These are phyloP conservation scores for Sceloporus tristichus DNA, from an alignment of 2,113 vertebrate genomes.

Conservation along the genomic window DNA sequence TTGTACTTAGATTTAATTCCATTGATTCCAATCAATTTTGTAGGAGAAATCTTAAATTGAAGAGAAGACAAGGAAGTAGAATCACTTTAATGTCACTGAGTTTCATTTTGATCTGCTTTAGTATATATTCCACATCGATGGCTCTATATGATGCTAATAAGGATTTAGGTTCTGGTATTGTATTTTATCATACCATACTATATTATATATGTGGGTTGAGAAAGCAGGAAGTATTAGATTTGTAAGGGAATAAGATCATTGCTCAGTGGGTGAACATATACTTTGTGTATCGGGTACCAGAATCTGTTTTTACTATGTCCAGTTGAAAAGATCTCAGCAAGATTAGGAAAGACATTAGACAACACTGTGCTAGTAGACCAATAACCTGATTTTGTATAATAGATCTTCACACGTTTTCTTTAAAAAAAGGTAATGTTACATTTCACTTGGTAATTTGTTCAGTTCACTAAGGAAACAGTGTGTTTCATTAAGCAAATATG, in stretches of 20 bases:
- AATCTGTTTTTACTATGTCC: not conserved
- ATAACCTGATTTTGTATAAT: slow-evolving; percentile 31
- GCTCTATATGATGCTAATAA: no score
- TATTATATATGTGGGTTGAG: no score
- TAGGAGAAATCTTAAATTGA: not conserved
- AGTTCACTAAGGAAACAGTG: slow-evolving; percentile 37
- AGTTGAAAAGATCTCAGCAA: not conserved
- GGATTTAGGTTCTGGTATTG: no score
- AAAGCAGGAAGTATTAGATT: not conserved
- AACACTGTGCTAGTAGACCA: not conserved
- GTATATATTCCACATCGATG: not conserved
- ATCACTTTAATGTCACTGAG: not conserved
- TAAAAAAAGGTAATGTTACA: slow-evolving; percentile 28
- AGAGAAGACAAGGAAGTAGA: not conserved
- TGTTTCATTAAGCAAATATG: slow-evolving; percentile 44
- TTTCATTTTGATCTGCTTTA: fast-evolving
- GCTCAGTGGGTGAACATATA: not conserved
- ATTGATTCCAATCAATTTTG: not conserved
- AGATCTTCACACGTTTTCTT: slow-evolving; percentile 22
- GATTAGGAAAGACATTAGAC: not conserved
- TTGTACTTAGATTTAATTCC: not conserved
- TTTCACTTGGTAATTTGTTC: slow-evolving; percentile 40
- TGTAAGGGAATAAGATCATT: not conserved
- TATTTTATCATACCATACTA: no score
- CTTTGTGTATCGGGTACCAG: not conserved